Evolutionary conservation across 1,140 invertebrate genomes (phyloP).

Genomic region (Spodoptera frugiperda): DNA sequence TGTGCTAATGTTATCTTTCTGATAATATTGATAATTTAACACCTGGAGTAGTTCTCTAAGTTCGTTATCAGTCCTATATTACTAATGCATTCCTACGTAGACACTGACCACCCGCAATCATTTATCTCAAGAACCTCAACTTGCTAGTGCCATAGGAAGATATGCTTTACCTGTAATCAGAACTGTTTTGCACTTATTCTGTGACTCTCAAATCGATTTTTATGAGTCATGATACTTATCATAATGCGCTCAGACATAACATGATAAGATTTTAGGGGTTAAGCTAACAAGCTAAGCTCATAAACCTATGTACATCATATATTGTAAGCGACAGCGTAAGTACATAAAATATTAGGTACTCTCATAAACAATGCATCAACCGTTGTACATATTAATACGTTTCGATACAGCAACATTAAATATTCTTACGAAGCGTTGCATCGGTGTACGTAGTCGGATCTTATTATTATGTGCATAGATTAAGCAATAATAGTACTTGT

Average conservation of each 20-base stretch:
- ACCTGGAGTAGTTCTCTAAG: too few relatives aligned
- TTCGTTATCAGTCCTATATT: too few relatives aligned
- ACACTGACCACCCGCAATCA: slow-evolving; percentile 21
- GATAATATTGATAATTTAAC: too few relatives aligned
- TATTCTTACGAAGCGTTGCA: slow-evolving; percentile 13
- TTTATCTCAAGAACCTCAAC: slow-evolving; percentile 10
- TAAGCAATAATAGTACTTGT: slow-evolving; percentile 41
- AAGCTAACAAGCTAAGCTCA: too few relatives aligned
- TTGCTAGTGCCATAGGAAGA: background rate
- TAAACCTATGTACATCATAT: too few relatives aligned
- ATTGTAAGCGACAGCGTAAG: background rate
- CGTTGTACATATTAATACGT: background rate
- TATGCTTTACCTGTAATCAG: background rate
- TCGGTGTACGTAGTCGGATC: slow-evolving; percentile 34
- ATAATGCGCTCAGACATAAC: slow-evolving; percentile 2
- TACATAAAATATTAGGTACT: slow-evolving; percentile 2
- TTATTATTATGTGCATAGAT: slow-evolving; percentile 50
- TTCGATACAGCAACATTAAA: too few relatives aligned
- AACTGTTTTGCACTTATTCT: background rate
- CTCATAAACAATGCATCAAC: background rate
- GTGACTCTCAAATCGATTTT: background rate
- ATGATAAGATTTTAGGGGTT: slow-evolving; percentile 7
- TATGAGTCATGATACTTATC: slow-evolving; percentile 11
- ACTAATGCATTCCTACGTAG: background rate
- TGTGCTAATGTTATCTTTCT: too few relatives aligned